Conservation (phyloP, 2,888 invertebrate species). For the Timema podura region DNA sequence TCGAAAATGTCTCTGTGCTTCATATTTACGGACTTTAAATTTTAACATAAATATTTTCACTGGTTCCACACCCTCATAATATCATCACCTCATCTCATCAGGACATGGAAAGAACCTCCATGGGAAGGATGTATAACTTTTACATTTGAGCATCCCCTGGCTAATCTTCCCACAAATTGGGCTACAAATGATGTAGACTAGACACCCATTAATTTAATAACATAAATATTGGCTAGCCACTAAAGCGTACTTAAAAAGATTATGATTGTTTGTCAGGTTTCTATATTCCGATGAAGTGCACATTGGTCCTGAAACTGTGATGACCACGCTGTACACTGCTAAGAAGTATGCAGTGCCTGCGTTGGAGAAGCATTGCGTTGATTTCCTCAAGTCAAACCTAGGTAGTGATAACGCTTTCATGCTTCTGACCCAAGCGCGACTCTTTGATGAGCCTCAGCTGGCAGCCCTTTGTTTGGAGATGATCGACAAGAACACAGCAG, state of each 20-base stretch:
- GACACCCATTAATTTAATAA: too few species aligned
- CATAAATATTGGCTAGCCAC: too few species aligned
- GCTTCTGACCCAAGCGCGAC: conserved; percentile 68
- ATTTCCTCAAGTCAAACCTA: conserved; percentile 68
- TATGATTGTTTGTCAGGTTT: conserved; percentile 44
- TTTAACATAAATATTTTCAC: too few species aligned
- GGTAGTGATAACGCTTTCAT: conserved; percentile 81
- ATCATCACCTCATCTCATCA: too few species aligned
- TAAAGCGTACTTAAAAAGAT: conserved; percentile 13
- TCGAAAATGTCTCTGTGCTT: too few species aligned
- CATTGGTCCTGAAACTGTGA: conserved; percentile 80
- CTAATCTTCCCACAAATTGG: too few species aligned
- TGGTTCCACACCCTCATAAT: too few species aligned
- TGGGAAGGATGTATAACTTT: too few species aligned
- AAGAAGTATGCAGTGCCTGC: conserved; percentile 85
- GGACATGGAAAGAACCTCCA: too few species aligned
- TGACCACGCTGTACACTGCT: conserved; percentile 81
- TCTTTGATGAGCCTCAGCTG: conserved; percentile 78
- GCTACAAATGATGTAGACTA: too few species aligned
- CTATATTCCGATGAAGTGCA: conserved; percentile 78
- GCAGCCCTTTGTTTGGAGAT: conserved; percentile 77
- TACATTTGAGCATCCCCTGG: too few species aligned
- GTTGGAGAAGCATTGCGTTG: conserved; percentile 77
- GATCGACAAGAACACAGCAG: conserved; percentile 78
- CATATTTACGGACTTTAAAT: too few species aligned